Conservation (phyloP, 1,140 invertebrate species). For the Calosoma granatense region DNA sequence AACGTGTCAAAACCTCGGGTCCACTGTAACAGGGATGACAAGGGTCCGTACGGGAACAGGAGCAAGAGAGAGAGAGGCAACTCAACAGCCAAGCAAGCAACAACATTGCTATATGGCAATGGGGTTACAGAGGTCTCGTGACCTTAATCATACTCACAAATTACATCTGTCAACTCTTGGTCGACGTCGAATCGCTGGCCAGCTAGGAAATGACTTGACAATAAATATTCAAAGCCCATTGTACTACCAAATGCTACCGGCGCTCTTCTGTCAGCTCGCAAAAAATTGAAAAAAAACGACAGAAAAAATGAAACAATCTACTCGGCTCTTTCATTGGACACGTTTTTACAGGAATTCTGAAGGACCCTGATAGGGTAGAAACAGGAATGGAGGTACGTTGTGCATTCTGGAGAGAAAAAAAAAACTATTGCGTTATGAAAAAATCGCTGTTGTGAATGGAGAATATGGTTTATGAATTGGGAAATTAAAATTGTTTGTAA, state of each 20-base stretch:
- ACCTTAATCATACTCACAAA: neutral
- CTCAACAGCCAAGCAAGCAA: neutral
- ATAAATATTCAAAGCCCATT: neutral
- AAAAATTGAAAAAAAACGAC: neutral
- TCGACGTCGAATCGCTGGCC: neutral
- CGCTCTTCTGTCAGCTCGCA: neutral
- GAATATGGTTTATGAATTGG: no score
- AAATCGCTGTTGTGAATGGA: no score
- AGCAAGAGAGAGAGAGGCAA: no score
- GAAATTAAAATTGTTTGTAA: no score
- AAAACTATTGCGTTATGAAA: no score
- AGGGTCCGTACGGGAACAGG: neutral
- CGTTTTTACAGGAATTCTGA: no score
- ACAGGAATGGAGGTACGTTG: no score
- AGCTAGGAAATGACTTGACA: neutral
- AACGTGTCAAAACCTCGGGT: neutral
- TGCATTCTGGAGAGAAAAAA: no score
- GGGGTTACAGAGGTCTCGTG: neutral
- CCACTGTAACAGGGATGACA: neutral
- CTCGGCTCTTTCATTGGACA: neutral
- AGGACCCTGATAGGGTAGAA: no score
- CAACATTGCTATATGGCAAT: neutral
- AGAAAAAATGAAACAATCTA: neutral
- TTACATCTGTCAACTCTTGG: neutral
- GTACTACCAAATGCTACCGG: neutral